Percentiles rank a stretch among this genome's conserved stretches.
Conservation (phyloP, 2,113 vertebrate species). For the Dascyllus trimaculatus region DNA sequence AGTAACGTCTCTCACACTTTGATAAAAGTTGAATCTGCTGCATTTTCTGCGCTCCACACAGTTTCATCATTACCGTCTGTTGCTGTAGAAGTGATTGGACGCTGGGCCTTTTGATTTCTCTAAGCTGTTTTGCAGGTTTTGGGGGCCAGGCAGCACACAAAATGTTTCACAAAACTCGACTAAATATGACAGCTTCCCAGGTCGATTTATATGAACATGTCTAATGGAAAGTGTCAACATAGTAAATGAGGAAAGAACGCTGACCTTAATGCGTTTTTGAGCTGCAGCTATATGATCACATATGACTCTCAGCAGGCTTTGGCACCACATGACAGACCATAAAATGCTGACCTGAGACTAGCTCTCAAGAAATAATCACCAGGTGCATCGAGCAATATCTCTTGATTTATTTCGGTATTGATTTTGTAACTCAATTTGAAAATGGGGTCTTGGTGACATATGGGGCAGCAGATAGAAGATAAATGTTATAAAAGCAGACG, state of each 20-base stretch:
- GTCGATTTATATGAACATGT: conserved; percentile 39
- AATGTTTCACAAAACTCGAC: conserved; percentile 21
- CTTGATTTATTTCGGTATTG: conserved; percentile 75
- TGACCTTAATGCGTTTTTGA: conserved; percentile 48
- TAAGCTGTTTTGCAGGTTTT: background rate
- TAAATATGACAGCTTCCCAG: conserved; percentile 17
- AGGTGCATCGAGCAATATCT: conserved; percentile 63
- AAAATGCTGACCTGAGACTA: conserved; percentile 54
- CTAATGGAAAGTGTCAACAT: conserved; percentile 48
- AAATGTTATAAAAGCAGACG: conserved; percentile 61
- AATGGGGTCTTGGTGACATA: conserved; percentile 52
- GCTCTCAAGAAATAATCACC: conserved; percentile 60
- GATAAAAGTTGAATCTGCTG: conserved; percentile 41
- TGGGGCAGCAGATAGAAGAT: conserved; percentile 55
- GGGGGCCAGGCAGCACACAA: background rate
- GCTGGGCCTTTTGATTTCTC: conserved; percentile 1
- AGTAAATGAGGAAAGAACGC: conserved; percentile 51
- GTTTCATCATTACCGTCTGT: conserved; percentile 10
- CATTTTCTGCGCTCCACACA: conserved; percentile 19
- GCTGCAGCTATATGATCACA: conserved; percentile 53
- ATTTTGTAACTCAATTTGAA: conserved; percentile 71
- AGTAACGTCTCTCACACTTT: conserved; percentile 35
- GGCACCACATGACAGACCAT: conserved; percentile 10
- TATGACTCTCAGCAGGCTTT: conserved; percentile 33
- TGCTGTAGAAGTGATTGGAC: background rate